A percentile compares a stretch with the other conserved stretches of the same genome.
phyloP scores from a whole-genome alignment of 2,888 invertebrate genomes.

The Cactoblastis cactorum region DNA sequence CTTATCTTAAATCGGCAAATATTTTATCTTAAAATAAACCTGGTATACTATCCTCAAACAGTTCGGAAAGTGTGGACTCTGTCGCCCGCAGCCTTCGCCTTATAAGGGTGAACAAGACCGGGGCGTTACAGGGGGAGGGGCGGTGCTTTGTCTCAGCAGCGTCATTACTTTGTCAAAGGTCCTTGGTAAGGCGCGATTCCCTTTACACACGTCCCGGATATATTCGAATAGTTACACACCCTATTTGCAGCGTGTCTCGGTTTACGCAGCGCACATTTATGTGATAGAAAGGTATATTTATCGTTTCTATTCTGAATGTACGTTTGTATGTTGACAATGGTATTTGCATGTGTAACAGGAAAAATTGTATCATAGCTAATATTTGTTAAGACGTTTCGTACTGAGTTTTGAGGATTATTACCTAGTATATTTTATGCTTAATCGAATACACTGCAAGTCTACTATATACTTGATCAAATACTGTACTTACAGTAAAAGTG shows the following conservation, averaged over 20 bases:
- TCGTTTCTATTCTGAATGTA: background rate
- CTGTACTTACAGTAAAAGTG: too few species aligned
- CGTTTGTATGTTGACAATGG: background rate
- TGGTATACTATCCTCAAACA: conserved; percentile 37
- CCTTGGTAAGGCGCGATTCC: conserved; percentile 39
- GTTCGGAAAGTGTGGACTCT: conserved; percentile 38
- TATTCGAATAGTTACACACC: conserved; percentile 11
- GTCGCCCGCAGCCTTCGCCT: conserved; percentile 26
- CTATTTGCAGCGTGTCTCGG: conserved; percentile 12
- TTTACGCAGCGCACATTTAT: conserved; percentile 11
- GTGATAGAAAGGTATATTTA: conserved; percentile 9
- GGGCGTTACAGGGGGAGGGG: conserved; percentile 29
- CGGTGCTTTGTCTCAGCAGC: conserved; percentile 58
- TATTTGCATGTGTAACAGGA: background rate
- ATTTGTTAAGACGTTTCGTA: too few species aligned
- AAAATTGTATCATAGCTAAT: too few species aligned
- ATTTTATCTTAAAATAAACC: conserved; percentile 25
- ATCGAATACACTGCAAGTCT: too few species aligned
- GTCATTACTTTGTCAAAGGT: conserved; percentile 77
- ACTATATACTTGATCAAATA: too few species aligned
- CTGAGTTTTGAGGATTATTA: too few species aligned
- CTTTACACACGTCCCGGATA: conserved; percentile 18
- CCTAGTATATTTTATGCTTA: too few species aligned
- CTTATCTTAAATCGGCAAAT: background rate
- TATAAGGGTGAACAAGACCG: conserved; percentile 20